Conservation (phyloP, 2,888 invertebrate species). For the Bembecia ichneumoniformis region DNA sequence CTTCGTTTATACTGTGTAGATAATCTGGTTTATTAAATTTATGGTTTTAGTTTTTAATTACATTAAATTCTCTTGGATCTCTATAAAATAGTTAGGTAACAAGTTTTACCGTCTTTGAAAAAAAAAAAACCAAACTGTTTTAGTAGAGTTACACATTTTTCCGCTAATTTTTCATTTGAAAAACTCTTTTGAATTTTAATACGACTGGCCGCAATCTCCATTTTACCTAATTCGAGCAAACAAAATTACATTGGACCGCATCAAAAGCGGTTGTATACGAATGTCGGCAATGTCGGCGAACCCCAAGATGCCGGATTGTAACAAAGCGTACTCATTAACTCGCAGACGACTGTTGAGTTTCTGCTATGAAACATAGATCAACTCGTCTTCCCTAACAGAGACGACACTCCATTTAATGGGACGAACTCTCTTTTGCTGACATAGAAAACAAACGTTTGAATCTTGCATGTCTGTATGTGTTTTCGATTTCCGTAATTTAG, state of each 20-base stretch:
- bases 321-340: constrained; percentile 43
- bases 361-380: constrained; percentile 8
- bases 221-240: constrained; percentile 7
- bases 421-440: no score
- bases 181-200: background rate
- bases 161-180: background rate
- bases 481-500: no score
- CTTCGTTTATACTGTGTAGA: no score
- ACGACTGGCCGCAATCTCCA: background rate
- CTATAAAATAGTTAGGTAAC: no score
- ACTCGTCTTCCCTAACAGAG: background rate
- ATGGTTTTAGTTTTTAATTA: no score
- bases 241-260: constrained; percentile 4
- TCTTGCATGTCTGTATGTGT: no score
- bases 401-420: no score
- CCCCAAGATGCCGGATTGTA: constrained; percentile 22
- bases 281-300: constrained; percentile 13
- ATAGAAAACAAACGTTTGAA: no score
- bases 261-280: constrained; percentile 13
- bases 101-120: no score
- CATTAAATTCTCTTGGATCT: constrained; percentile 14
- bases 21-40: no score
- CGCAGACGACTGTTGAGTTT: constrained; percentile 23
- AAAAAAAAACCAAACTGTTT: no score
- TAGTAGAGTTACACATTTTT: background rate